These are phyloP conservation scores for Pholis gunnellus DNA, from an alignment of 2,113 vertebrate genomes.

Conservation along the genomic window DNA sequence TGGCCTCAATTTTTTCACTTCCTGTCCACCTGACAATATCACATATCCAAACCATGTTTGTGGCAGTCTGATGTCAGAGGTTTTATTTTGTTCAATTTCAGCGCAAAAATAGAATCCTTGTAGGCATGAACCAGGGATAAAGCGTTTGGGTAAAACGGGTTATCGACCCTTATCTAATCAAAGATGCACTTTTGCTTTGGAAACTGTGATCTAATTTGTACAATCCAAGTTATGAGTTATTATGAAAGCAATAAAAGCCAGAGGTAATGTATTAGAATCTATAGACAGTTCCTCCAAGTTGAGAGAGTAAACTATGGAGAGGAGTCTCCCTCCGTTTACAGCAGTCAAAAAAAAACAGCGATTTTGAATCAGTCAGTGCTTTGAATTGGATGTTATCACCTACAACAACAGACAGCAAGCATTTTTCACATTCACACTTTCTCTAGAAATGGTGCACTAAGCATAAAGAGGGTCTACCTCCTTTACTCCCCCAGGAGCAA, in stretches of 20 bases:
- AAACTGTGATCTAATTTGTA: not conserved
- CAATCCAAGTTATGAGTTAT: not conserved
- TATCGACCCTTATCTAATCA: slow-evolving; percentile 2
- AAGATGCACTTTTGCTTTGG: not conserved
- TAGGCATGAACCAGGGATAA: slow-evolving; percentile 10
- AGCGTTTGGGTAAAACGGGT: slow-evolving; percentile 15
- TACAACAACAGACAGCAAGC: slow-evolving; percentile 41
- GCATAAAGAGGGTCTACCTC: slow-evolving; percentile 75
- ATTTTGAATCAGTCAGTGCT: slow-evolving; percentile 28
- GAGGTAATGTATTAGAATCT: not conserved
- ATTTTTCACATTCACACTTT: slow-evolving; percentile 61
- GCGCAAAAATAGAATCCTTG: slow-evolving; percentile 1
- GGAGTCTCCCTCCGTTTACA: slow-evolving; percentile 20
- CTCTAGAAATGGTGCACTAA: slow-evolving; percentile 63
- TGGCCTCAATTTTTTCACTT: slow-evolving; percentile 15
- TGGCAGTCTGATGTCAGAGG: slow-evolving; percentile 48
- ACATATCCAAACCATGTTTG: slow-evolving; percentile 23
- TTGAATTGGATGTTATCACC: slow-evolving; percentile 37
- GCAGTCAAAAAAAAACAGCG: slow-evolving; percentile 4
- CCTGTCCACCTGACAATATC: slow-evolving; percentile 25
- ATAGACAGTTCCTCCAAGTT: slow-evolving; percentile 8
- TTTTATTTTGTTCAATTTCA: slow-evolving; percentile 46
- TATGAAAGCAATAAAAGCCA: not conserved
- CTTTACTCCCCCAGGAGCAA: slow-evolving; percentile 65
- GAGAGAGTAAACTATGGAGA: slow-evolving; percentile 6